Conservation (phyloP, 2,888 invertebrate genomes). For the Synergus itoensis region DNA sequence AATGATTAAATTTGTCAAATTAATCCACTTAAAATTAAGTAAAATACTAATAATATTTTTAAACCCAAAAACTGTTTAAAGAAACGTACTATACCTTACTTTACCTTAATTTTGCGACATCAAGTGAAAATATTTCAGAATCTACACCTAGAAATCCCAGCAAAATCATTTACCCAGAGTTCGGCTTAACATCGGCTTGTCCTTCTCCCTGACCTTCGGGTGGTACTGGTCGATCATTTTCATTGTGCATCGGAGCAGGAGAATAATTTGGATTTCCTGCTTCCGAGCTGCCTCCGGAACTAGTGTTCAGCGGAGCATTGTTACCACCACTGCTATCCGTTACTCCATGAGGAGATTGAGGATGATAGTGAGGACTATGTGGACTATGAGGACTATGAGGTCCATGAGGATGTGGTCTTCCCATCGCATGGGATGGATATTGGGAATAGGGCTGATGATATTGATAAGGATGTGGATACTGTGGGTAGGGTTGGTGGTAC, state of each 20-base stretch:
- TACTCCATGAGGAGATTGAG: constrained; percentile 75
- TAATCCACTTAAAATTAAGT: neutral
- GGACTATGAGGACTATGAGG: constrained; percentile 69
- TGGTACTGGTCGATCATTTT: constrained; percentile 67
- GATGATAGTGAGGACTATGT: constrained; percentile 73
- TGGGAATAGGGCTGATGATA: constrained; percentile 80
- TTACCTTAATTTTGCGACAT: too few relatives aligned
- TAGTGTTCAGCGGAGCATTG: constrained; percentile 52
- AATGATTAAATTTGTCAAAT: too few relatives aligned
- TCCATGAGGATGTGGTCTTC: constrained; percentile 77
- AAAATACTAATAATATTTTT: too few relatives aligned
- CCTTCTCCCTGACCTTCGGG: constrained; percentile 70
- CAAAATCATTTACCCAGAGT: constrained; percentile 63
- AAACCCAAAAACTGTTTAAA: too few relatives aligned
- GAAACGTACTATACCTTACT: too few relatives aligned
- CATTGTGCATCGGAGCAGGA: constrained; percentile 67
- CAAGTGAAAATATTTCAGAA: neutral
- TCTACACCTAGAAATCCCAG: neutral
- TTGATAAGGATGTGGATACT: constrained; percentile 78
- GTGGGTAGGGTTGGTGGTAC: constrained; percentile 79
- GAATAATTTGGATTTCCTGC: constrained; percentile 67
- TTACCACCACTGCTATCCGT: constrained; percentile 66
- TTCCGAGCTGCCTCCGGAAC: constrained; percentile 61
- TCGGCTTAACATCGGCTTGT: constrained; percentile 71
- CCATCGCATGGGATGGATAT: constrained; percentile 79